A percentile compares a stretch with the other conserved stretches of the same genome.
These are phyloP conservation scores for Drosophila suzukii DNA, from an alignment of 1,140 invertebrate genomes.

Conservation along the genomic window DNA sequence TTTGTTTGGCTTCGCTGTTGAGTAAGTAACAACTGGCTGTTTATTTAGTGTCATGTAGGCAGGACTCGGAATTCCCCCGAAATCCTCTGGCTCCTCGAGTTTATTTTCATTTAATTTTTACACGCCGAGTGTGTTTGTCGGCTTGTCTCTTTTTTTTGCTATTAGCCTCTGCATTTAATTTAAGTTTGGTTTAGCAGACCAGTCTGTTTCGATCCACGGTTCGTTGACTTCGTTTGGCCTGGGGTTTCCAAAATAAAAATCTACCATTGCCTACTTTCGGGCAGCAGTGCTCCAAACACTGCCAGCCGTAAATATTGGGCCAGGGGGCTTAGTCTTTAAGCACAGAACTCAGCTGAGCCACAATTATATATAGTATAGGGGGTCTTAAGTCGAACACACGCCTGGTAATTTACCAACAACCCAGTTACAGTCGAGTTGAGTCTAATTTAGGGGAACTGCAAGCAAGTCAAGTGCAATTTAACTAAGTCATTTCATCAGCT, in stretches of 20 bases:
- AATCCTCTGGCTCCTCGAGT: constrained; percentile 15
- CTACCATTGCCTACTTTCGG: constrained; percentile 63
- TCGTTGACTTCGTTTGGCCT: constrained; percentile 32
- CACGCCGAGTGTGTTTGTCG: constrained; percentile 11
- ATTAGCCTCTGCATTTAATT: constrained; percentile 69
- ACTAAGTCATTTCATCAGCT: constrained; percentile 67
- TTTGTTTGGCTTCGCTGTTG: constrained; percentile 78
- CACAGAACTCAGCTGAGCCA: constrained; percentile 10
- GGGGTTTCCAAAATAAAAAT: constrained; percentile 9
- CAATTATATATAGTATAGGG: constrained; percentile 35
- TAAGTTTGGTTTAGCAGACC: constrained; percentile 53
- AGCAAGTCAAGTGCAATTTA: constrained; percentile 70
- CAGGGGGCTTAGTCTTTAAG: constrained; percentile 19
- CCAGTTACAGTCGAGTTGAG: constrained; percentile 25
- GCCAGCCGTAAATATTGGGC: constrained; percentile 42
- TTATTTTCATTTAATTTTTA: constrained; percentile 74
- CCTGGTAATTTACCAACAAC: constrained; percentile 42
- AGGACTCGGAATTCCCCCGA: constrained; percentile 24
- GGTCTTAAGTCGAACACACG: constrained; percentile 19
- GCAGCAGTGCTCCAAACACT: constrained; percentile 44
- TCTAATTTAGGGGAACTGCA: constrained; percentile 55
- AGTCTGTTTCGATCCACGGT: constrained; percentile 31
- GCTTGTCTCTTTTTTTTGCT: constrained; percentile 21
- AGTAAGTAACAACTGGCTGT: constrained; percentile 79
- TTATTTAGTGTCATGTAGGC: constrained; percentile 80